Evolutionary conservation across 2,113 vertebrate species (phyloP).

Genomic region (Heptranchias perlo): DNA sequence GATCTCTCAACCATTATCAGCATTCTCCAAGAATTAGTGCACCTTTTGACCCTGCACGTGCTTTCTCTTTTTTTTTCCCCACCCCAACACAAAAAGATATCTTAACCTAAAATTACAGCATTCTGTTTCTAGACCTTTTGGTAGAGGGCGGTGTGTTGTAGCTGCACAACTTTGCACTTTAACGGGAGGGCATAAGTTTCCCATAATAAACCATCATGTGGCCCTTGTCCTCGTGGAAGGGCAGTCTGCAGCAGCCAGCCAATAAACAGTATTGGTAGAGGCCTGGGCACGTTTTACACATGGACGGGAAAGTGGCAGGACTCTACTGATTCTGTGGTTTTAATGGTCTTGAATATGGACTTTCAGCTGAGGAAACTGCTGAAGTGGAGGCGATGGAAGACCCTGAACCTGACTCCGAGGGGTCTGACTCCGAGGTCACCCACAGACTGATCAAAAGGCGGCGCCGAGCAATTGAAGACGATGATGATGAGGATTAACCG

Average conservation of each 20-base stretch:
- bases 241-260: background rate
- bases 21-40: background rate
- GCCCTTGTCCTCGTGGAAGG: no score
- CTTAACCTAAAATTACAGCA: background rate
- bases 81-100: conserved; percentile 33
- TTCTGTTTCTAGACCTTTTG: background rate
- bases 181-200: background rate
- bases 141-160: background rate
- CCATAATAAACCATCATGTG: background rate
- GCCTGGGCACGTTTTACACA: background rate
- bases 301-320: background rate
- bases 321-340: background rate
- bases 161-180: background rate
- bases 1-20: conserved; percentile 40
- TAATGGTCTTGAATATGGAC: conserved; percentile 1
- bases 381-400: conserved; percentile 25
- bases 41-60: background rate
- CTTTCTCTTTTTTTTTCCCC: background rate
- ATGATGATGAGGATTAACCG: conserved; percentile 57
- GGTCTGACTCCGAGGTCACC: conserved; percentile 53
- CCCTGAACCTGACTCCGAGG: conserved; percentile 38
- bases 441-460: conserved; percentile 60
- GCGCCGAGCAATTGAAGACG: conserved; percentile 65
- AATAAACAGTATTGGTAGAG: background rate
- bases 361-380: background rate